phyloP scores from a whole-genome alignment of 2,888 invertebrate genomes.

The Oasisia sp. region DNA sequence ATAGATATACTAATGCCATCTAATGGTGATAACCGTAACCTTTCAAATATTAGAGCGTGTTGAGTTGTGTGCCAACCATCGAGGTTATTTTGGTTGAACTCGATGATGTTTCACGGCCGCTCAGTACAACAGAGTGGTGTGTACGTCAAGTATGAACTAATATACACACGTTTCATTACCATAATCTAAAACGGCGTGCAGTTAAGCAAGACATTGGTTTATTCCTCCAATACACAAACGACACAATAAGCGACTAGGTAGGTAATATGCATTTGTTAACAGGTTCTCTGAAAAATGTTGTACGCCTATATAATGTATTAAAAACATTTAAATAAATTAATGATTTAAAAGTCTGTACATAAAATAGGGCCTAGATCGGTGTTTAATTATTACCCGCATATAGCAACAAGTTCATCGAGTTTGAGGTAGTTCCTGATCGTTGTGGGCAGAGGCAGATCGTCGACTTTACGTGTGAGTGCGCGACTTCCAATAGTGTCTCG shows the following conservation, averaged over 20 bases:
- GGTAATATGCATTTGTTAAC: not conserved
- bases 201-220: not conserved
- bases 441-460: conserved; percentile 27
- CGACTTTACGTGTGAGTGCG: conserved; percentile 17
- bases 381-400: not conserved
- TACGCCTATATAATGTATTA: not conserved
- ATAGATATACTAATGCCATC: too few relatives aligned
- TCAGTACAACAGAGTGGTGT: too few relatives aligned
- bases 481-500: conserved; percentile 2
- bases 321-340: not conserved
- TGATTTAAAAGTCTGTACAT: not conserved
- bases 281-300: not conserved
- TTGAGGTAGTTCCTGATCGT: conserved; percentile 22
- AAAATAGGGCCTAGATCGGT: not conserved
- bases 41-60: too few relatives aligned
- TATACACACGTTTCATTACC: not conserved
- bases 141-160: not conserved
- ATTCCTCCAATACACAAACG: not conserved
- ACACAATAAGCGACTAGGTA: not conserved
- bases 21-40: too few relatives aligned
- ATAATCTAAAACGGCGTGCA: not conserved
- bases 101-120: too few relatives aligned
- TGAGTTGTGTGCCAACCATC: too few relatives aligned
- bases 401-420: conserved; percentile 26
- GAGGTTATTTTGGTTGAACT: too few relatives aligned